Percentiles rank a stretch among this genome's conserved stretches.
Evolutionary conservation across 2,797 vertebrate genomes (phyloP).

Genomic region (Xiphorhynchus erythropygius): DNA sequence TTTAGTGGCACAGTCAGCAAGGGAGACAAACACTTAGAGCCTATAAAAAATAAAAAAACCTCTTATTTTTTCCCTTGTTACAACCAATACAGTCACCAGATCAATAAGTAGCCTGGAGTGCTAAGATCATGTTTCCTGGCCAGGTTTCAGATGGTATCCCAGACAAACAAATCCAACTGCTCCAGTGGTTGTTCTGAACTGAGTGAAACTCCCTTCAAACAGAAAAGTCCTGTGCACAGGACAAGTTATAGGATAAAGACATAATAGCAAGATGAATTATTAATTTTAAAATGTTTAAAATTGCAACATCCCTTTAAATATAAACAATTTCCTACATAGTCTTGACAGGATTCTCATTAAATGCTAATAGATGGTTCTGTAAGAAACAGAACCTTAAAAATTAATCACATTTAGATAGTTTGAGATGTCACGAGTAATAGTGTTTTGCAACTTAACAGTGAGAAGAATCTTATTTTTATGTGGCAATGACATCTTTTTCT

Average conservation of each 20-base stretch:
- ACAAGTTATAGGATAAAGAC: background rate
- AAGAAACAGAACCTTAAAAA: constrained; percentile 47
- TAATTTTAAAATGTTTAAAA: constrained; percentile 29
- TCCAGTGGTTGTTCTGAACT: background rate
- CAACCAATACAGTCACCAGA: background rate
- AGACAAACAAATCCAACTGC: background rate
- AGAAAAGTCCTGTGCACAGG: background rate
- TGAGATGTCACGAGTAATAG: constrained; percentile 7
- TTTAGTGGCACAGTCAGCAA: background rate
- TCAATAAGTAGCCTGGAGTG: constrained; percentile 21
- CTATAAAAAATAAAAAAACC: background rate
- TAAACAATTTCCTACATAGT: background rate
- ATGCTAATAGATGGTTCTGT: constrained; percentile 27
- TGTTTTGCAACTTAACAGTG: background rate
- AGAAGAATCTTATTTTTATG: background rate
- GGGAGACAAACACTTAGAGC: background rate
- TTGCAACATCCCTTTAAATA: constrained; percentile 12
- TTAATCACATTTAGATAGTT: constrained; percentile 18
- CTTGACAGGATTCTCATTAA: constrained; percentile 11
- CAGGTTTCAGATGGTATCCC: background rate
- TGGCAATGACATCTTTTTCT: background rate
- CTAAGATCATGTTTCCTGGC: background rate
- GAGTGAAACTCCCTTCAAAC: background rate
- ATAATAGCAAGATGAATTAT: background rate
- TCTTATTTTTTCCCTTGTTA: background rate